Conservation (phyloP, 2,113 vertebrate species). For the Panurus biarmicus region DNA sequence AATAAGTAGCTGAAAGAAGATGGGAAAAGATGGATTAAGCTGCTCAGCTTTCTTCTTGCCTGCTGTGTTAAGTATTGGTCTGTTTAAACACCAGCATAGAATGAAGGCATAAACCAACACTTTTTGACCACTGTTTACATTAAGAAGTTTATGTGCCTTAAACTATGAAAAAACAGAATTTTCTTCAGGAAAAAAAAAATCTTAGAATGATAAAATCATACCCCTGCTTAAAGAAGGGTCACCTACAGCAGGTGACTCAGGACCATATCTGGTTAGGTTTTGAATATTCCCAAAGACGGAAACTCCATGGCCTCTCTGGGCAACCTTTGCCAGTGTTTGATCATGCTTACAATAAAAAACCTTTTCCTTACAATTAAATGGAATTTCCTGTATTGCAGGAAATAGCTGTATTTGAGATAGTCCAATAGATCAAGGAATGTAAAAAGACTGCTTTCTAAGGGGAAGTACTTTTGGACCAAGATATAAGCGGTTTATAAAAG, state of each 20-base stretch:
- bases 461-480: background rate
- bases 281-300: background rate
- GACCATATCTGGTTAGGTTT: background rate
- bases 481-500: background rate
- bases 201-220: background rate
- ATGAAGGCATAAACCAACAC: background rate
- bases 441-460: background rate
- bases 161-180: background rate
- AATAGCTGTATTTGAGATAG: background rate
- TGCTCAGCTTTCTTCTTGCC: background rate
- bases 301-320: background rate
- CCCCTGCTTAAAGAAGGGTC: background rate
- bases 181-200: background rate
- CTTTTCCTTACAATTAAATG: background rate
- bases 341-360: background rate
- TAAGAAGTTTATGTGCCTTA: background rate
- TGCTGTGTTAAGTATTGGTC: background rate
- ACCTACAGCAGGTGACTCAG: background rate
- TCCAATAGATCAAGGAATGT: background rate
- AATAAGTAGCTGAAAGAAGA: background rate
- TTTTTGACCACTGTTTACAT: background rate
- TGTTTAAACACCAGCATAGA: background rate
- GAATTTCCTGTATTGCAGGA: background rate
- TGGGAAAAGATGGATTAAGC: background rate
- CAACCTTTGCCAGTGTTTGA: background rate